Conservation (phyloP, 2,113 vertebrate species). For the Phaethon lepturus region DNA sequence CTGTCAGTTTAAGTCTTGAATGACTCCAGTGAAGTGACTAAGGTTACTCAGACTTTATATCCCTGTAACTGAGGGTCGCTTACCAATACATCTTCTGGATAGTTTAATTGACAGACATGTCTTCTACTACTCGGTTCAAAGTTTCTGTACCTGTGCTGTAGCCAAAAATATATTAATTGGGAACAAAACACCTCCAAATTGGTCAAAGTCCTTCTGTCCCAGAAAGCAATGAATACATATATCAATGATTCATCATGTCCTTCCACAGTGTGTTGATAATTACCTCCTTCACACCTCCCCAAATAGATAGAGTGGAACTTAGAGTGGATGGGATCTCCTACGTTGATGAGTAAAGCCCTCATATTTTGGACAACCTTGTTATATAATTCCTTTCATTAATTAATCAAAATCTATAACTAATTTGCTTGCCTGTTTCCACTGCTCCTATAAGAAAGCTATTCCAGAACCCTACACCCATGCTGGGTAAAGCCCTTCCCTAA, state of each 20-base stretch:
- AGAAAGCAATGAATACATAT: neutral
- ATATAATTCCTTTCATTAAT: neutral
- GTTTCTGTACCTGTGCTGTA: neutral
- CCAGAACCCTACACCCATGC: neutral
- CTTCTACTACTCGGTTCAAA: constrained; percentile 18
- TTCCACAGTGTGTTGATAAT: neutral
- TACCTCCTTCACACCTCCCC: neutral
- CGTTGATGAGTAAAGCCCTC: neutral
- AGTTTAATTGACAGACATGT: neutral
- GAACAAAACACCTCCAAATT: neutral
- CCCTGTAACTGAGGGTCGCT: neutral
- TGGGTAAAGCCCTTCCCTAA: neutral
- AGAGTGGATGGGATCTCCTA: neutral
- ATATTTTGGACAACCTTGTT: neutral
- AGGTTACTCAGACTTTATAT: neutral
- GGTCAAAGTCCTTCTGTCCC: neutral
- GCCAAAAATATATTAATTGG: constrained; percentile 21
- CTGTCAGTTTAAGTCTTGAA: constrained; percentile 19
- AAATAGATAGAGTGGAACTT: neutral
- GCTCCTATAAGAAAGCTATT: neutral
- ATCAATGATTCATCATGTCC: neutral
- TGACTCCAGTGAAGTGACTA: constrained; percentile 14
- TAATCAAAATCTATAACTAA: neutral
- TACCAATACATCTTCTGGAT: neutral
- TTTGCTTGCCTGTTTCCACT: neutral